Conservation (phyloP, 2,888 invertebrate species). For the Brenthis ino region DNA sequence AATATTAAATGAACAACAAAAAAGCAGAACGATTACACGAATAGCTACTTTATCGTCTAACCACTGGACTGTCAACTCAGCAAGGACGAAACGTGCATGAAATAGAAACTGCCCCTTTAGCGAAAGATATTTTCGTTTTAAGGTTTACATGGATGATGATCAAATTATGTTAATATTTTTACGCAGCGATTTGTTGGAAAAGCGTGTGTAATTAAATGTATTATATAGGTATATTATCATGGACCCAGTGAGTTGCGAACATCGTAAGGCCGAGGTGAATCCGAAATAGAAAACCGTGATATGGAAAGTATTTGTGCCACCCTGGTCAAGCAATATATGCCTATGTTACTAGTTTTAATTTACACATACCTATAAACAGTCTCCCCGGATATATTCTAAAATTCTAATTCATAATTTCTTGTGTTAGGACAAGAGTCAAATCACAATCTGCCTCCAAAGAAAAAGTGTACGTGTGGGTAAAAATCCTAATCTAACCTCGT, state of each 20-base stretch:
- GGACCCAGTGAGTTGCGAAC: constrained; percentile 7
- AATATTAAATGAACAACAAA: constrained; percentile 28
- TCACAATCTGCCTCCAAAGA: too few species aligned
- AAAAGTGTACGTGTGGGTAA: too few species aligned
- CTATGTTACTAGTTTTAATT: neutral
- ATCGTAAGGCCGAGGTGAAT: constrained; percentile 9
- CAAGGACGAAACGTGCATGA: constrained; percentile 39
- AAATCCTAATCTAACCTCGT: too few species aligned
- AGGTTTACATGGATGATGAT: constrained; percentile 6
- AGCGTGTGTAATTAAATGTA: constrained; percentile 2
- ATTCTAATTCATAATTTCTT: too few species aligned
- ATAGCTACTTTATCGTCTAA: constrained; percentile 29
- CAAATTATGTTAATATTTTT: constrained; percentile 9
- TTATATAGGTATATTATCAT: constrained; percentile 5
- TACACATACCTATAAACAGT: too few species aligned
- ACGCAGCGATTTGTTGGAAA: neutral
- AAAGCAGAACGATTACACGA: constrained; percentile 37
- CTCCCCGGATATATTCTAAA: too few species aligned
- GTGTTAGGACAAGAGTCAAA: too few species aligned
- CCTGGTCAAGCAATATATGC: neutral
- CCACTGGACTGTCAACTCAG: constrained; percentile 36
- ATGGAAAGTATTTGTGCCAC: constrained; percentile 1
- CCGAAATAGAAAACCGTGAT: constrained; percentile 14
- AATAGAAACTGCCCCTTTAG: constrained; percentile 40
- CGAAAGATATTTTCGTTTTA: constrained; percentile 13